A percentile compares a stretch with the other conserved stretches of the same genome.
Evolutionary conservation across 2,888 invertebrate genomes (phyloP).

Genomic region (Hololepta plana): DNA sequence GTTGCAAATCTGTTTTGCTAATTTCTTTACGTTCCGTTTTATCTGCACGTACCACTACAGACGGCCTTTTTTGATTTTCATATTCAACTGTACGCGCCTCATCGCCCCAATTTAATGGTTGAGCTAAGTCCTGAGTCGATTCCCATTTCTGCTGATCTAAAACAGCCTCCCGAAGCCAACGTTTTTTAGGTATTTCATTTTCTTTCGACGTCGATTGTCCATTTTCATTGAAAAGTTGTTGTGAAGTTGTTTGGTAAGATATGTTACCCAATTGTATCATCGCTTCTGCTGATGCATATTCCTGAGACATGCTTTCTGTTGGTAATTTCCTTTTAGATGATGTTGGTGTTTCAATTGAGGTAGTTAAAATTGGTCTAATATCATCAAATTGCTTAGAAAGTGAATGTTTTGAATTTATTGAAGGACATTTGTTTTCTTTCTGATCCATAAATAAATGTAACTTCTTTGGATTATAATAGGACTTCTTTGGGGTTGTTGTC

Average conservation of each 20-base stretch:
- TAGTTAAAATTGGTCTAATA: no score
- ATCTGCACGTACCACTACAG: constrained; percentile 31
- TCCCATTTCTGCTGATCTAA: constrained; percentile 22
- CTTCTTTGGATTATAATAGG: no score
- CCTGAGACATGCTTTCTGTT: no score
- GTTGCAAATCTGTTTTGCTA: constrained; percentile 40
- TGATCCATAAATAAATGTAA: no score
- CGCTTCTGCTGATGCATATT: no score
- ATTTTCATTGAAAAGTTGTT: constrained; percentile 1
- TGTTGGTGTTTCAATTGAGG: no score
- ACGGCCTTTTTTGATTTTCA: constrained; percentile 33
- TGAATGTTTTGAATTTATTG: no score
- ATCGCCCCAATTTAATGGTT: constrained; percentile 32
- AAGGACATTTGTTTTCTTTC: no score
- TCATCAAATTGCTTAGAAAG: no score
- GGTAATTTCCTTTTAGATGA: no score
- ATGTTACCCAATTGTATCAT: no score
- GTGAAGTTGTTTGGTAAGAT: no score
- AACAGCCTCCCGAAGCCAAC: constrained; percentile 37
- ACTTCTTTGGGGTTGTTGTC: constrained; percentile 8
- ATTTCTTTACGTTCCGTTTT: constrained; percentile 7
- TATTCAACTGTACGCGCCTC: constrained; percentile 14
- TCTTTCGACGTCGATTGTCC: neutral
- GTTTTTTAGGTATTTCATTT: constrained; percentile 34
- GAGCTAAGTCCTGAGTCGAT: constrained; percentile 26